Evolutionary conservation across 2,888 invertebrate species (phyloP).

Genomic region (Drosophila cognata): DNA sequence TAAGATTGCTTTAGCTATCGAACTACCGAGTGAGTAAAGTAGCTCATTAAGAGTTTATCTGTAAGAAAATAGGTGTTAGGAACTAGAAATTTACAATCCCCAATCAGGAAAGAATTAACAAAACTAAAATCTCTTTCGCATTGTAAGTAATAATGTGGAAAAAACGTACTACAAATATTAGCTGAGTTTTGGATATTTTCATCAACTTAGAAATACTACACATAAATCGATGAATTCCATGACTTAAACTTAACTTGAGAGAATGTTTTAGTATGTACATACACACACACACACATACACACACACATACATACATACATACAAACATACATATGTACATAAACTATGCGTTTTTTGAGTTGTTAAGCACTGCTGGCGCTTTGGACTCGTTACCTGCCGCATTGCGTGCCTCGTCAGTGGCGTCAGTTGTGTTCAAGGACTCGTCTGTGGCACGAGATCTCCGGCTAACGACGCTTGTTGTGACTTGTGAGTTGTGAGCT

Average conservation of each 20-base stretch:
- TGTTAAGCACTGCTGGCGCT: constrained; percentile 14
- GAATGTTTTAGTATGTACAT: not conserved
- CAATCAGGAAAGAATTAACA: not conserved
- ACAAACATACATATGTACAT: not conserved
- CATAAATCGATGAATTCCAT: not conserved
- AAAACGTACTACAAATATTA: not conserved
- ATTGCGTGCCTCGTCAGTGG: constrained; percentile 63
- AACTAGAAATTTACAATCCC: not conserved
- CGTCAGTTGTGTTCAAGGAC: constrained; percentile 83
- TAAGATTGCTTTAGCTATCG: not conserved
- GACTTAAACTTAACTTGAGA: not conserved
- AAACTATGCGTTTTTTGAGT: not conserved
- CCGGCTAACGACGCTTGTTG: constrained; percentile 22
- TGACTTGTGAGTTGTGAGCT: constrained; percentile 44
- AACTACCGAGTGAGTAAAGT: not conserved
- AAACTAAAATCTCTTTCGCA: not conserved
- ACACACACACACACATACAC: not conserved
- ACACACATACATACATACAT: not conserved
- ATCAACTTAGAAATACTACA: too few species aligned
- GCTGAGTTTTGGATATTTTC: not conserved
- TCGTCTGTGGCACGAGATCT: constrained; percentile 38
- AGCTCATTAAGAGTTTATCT: not conserved
- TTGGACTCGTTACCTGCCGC: constrained; percentile 17
- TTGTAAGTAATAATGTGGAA: not conserved
- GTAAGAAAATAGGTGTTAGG: not conserved